phyloP scores from a whole-genome alignment of 2,888 invertebrate genomes.

The Conomelus anceps region DNA sequence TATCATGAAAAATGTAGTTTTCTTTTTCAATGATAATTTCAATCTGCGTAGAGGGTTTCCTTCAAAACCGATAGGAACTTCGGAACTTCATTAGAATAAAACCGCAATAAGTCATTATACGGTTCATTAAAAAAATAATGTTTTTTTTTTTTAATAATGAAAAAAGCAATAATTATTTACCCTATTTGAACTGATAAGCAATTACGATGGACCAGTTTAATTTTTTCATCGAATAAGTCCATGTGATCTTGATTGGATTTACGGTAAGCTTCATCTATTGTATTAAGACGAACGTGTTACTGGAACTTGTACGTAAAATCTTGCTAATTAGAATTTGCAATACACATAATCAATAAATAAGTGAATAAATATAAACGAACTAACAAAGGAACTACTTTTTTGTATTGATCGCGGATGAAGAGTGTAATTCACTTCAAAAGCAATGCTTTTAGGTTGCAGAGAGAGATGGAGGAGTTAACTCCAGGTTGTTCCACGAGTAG shows the following conservation, averaged over 20 bases:
- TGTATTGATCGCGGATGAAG: not conserved
- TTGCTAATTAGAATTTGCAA: not conserved
- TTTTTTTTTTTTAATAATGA: too few species aligned
- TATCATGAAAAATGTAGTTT: too few species aligned
- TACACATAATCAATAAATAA: not conserved
- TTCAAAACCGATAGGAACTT: too few species aligned
- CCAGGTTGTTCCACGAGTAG: not conserved
- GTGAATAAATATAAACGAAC: not conserved
- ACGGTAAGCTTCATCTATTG: not conserved
- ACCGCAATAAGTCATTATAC: too few species aligned
- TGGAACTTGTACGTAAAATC: not conserved
- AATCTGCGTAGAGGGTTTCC: too few species aligned
- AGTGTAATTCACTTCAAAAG: not conserved
- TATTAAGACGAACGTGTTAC: not conserved
- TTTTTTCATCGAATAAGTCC: not conserved
- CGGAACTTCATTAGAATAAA: too few species aligned
- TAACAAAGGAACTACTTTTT: not conserved
- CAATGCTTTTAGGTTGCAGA: not conserved
- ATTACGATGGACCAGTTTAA: not conserved
- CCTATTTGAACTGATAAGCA: not conserved
- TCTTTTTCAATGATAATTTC: too few species aligned
- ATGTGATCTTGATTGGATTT: not conserved
- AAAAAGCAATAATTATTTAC: too few species aligned
- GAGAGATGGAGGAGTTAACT: not conserved
- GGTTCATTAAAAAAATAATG: too few species aligned